phyloP scores from a whole-genome alignment of 2,888 invertebrate genomes.

The Pseudococcus longispinus region DNA sequence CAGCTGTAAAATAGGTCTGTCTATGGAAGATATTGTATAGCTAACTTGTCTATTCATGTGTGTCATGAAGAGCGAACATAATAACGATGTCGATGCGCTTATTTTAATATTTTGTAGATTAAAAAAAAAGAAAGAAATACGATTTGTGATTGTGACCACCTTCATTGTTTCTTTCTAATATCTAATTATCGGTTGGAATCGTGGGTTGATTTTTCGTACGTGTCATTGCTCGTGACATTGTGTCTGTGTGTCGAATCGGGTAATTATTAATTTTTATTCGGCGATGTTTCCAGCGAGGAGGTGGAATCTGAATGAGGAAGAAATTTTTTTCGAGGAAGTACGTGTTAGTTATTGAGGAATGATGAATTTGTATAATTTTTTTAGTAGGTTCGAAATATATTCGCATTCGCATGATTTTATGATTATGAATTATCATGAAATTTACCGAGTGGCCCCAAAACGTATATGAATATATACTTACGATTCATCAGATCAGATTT shows the following conservation, averaged over 20 bases:
- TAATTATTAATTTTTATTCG: background rate
- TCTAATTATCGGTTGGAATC: background rate
- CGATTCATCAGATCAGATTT: too few species aligned
- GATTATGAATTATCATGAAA: too few species aligned
- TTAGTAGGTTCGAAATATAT: too few species aligned
- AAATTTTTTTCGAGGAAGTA: too few species aligned
- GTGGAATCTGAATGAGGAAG: background rate
- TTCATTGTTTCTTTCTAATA: background rate
- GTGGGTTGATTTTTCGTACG: conserved; percentile 7
- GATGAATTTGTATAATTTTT: too few species aligned
- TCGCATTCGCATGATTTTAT: too few species aligned
- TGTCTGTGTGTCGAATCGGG: background rate
- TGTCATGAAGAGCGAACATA: conserved; percentile 6
- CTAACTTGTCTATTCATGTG: background rate
- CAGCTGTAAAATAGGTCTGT: conserved; percentile 3
- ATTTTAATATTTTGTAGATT: background rate
- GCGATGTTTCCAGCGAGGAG: background rate
- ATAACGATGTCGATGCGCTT: background rate
- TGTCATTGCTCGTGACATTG: conserved; percentile 31
- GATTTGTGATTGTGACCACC: background rate
- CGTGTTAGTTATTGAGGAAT: too few species aligned
- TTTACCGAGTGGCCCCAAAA: too few species aligned
- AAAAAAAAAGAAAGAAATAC: conserved; percentile 1
- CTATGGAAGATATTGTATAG: background rate
- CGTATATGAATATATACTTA: too few species aligned